Percentiles rank a stretch among this genome's conserved stretches.
Conservation (phyloP, 2,113 vertebrate species). For the Amazona vittata region DNA sequence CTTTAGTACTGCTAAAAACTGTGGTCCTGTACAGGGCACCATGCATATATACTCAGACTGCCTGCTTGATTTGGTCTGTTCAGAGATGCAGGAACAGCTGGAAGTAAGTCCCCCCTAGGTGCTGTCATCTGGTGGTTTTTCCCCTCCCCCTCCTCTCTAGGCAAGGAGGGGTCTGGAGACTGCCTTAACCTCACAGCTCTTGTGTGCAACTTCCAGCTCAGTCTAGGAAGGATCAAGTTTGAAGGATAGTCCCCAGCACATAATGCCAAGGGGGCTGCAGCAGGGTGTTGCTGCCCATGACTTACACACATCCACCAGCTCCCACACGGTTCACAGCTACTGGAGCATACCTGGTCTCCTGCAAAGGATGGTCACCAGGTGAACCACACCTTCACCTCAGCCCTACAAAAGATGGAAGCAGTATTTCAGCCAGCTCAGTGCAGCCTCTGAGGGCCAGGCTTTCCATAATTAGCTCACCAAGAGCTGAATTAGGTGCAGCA, state of each 20-base stretch:
- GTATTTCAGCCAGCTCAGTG: neutral
- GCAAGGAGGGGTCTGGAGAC: neutral
- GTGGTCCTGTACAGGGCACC: neutral
- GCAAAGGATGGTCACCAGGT: neutral
- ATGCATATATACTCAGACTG: neutral
- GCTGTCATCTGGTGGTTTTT: neutral
- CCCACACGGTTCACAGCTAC: neutral
- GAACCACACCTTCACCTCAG: rapidly evolving
- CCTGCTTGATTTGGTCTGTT: neutral
- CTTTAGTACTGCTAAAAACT: neutral
- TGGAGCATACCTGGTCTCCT: neutral
- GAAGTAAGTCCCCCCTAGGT: neutral
- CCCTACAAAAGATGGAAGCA: neutral
- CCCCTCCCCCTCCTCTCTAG: neutral
- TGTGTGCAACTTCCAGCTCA: rapidly evolving
- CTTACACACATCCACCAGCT: neutral
- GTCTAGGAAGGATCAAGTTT: neutral
- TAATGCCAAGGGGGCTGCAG: neutral
- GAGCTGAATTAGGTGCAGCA: neutral
- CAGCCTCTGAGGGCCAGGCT: neutral
- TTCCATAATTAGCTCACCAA: neutral
- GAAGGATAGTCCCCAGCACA: neutral
- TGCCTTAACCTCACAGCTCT: neutral
- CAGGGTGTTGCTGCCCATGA: neutral
- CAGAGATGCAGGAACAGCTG: neutral